Evolutionary conservation across 2,113 vertebrate species (phyloP).

Genomic region (Calidris pugnax): DNA sequence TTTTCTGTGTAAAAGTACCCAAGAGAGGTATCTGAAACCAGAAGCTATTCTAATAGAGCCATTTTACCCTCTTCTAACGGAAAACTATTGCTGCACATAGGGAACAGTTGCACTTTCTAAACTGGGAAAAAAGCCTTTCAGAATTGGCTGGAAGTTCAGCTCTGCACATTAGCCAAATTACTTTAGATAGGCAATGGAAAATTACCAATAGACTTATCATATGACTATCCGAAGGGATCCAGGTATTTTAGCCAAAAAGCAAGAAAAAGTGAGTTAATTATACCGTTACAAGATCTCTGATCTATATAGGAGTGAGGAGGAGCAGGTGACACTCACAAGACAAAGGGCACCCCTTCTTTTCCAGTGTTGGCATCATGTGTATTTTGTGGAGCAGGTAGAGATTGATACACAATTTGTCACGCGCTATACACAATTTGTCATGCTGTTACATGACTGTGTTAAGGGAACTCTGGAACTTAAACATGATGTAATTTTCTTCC

Average conservation of each 20-base stretch:
- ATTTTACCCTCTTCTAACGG: background rate
- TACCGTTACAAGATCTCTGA: background rate
- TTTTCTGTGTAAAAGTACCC: background rate
- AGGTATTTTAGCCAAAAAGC: background rate
- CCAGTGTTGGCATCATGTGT: background rate
- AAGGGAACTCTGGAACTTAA: background rate
- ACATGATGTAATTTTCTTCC: background rate
- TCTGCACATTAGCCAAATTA: background rate
- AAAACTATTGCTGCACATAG: background rate
- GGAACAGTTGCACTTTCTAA: conserved; percentile 1
- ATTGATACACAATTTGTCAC: background rate
- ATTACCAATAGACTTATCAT: background rate
- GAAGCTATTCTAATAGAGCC: background rate
- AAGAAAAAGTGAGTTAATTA: background rate
- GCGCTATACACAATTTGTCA: background rate
- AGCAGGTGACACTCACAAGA: background rate
- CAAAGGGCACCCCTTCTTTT: background rate
- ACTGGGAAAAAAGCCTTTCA: background rate
- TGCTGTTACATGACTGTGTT: background rate
- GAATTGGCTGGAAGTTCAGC: background rate
- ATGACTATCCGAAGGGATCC: background rate
- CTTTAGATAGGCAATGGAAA: background rate
- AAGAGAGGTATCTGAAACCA: background rate
- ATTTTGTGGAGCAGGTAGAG: background rate
- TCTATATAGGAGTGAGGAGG: background rate